phyloP scores from a whole-genome alignment of 2,797 vertebrate genomes.

The Muscicapa comitata region DNA sequence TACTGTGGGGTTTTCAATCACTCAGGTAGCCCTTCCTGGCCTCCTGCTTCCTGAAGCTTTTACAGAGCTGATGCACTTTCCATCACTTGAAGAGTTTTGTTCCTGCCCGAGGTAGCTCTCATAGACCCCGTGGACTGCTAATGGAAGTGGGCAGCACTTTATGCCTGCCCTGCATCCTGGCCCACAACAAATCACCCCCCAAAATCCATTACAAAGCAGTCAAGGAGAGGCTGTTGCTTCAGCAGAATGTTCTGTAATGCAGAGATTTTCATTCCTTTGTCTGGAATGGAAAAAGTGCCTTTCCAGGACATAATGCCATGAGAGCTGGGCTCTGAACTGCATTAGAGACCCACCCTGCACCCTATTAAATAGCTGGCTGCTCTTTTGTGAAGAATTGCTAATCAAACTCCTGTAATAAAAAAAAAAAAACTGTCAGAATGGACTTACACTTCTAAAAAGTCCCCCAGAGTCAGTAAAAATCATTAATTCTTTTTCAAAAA shows the following conservation, averaged over 20 bases:
- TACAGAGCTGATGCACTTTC: background rate
- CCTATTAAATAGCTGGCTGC: background rate
- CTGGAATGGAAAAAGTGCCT: background rate
- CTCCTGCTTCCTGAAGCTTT: background rate
- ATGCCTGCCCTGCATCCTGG: background rate
- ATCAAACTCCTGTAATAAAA: background rate
- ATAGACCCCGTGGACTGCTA: background rate
- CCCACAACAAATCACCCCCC: background rate
- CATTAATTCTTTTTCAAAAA: background rate
- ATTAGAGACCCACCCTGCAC: background rate
- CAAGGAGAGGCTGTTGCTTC: background rate
- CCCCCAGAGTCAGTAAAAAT: background rate
- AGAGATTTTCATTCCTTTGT: background rate
- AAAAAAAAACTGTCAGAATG: background rate
- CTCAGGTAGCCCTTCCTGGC: background rate
- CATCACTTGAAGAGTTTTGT: background rate
- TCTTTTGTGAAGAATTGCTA: background rate
- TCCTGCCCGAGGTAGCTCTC: background rate
- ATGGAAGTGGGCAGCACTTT: conserved; percentile 8
- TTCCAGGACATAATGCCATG: rapidly evolving
- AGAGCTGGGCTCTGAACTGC: background rate
- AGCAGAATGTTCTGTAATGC: background rate
- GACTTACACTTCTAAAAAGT: background rate
- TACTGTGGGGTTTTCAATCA: background rate
- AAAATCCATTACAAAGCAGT: background rate